Evolutionary conservation across 2,797 vertebrate species (phyloP), one percentile per base, ranked within the genome.

Genomic region (Urophycis tenuis): DNA sequence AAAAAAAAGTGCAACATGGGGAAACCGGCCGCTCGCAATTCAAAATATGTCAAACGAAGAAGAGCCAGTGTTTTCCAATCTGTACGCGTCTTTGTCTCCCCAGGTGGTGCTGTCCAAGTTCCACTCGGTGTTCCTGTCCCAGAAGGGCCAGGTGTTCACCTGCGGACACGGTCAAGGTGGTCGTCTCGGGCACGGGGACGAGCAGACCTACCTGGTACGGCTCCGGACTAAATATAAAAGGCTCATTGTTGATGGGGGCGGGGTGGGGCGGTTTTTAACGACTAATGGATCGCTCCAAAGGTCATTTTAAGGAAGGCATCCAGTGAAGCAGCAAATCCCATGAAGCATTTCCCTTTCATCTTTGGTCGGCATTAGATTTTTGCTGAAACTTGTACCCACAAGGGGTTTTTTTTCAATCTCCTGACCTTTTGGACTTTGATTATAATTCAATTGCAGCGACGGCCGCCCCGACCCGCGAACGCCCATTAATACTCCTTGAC

Each of bases 91-190:
- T 73, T 29, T 70, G 45, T 85, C 67, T 71, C 14, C 81, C 39
- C 77, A 99, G 98, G 95, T 99, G 89, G 96, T 97, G 60, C 93
- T 99, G 81, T 98, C 96, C 85, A 96, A 97, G 89, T 99, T 99
- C 93, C 98, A 99, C 87, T 96, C 96, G 0, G 96, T 99, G 81
- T 99, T 99, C 91, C 94, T 99, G 85, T 96, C 97, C 69, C 97
- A 98, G 91, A 98, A 96, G 91, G 98, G 98, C 75, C 95, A 97
- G 73, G 93, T 99, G 71, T 99, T 96, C 79, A 99, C 98, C 0
- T 99, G 98, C 89, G 98, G 97, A 4, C 98, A 99, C 81, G 98
- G 97, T 79, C 96, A 95, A 87, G 98, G 98, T 83, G 97, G 98
- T 35, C 94, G 98, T 29, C 94, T 99, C 77, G 98, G 98, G 25